A percentile compares a stretch with the other conserved stretches of the same genome.
Conservation (phyloP, 1,140 invertebrate genomes). For the Bursaphelenchus mucronatus region DNA sequence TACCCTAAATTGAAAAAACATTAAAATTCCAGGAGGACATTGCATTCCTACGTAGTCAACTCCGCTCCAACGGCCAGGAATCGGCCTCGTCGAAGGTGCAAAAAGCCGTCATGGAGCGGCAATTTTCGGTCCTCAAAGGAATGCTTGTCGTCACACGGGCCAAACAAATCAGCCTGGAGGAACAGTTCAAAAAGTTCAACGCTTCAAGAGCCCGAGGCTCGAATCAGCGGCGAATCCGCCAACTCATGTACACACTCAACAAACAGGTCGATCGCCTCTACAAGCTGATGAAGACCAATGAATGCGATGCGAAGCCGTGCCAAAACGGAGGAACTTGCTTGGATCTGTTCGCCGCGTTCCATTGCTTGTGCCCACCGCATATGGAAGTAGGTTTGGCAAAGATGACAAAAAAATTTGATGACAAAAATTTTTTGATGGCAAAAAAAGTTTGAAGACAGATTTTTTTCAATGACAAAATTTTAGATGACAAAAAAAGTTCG, state of each 20-base stretch:
- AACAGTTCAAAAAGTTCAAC: slow-evolving; percentile 18
- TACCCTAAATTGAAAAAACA: no score
- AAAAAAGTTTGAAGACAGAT: slow-evolving; percentile 5
- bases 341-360: slow-evolving; percentile 63
- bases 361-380: slow-evolving; percentile 74
- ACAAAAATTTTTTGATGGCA: background rate
- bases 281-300: slow-evolving; percentile 43
- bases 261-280: slow-evolving; percentile 38
- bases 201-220: slow-evolving; percentile 14
- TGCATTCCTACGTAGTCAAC: no score
- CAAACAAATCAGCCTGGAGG: slow-evolving; percentile 1
- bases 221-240: slow-evolving; percentile 30
- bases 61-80: no score
- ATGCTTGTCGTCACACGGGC: no score
- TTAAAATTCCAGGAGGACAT: no score
- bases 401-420: slow-evolving; percentile 9
- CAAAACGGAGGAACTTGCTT: slow-evolving; percentile 65
- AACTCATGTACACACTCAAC: slow-evolving; percentile 32
- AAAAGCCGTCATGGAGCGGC: no score
- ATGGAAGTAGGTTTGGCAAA: slow-evolving; percentile 67
- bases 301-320: slow-evolving; percentile 68
- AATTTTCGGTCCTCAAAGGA: no score
- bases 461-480: no score
- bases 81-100: no score
- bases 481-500: no score